These are phyloP conservation scores for Polymixis lichenea DNA, from an alignment of 2,888 invertebrate species.

Conservation along the genomic window DNA sequence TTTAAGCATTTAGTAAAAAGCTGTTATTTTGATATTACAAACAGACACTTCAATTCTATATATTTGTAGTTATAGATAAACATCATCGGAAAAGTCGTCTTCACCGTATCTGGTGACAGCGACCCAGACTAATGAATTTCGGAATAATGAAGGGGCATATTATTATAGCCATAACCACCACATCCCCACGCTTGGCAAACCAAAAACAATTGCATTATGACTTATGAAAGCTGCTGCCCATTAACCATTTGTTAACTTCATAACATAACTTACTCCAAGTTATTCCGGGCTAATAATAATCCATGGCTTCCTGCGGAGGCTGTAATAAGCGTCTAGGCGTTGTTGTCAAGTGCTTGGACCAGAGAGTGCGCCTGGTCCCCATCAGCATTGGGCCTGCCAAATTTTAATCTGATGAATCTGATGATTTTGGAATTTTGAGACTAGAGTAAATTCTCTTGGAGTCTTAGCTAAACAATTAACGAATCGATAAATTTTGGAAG, in stretches of 20 bases:
- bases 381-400: conserved; percentile 58
- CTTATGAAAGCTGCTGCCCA: conserved; percentile 19
- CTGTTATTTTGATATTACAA: too few relatives aligned
- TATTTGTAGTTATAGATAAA: not conserved
- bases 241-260: conserved; percentile 19
- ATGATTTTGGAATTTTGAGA: conserved; percentile 31
- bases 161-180: not conserved
- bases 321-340: conserved; percentile 56
- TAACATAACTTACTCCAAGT: conserved; percentile 51
- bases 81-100: not conserved
- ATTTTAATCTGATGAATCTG: conserved; percentile 57
- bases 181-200: conserved; percentile 11
- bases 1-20: too few relatives aligned
- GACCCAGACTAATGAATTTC: too few relatives aligned
- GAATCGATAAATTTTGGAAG: not conserved
- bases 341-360: conserved; percentile 57
- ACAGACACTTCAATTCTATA: too few relatives aligned
- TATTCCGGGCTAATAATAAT: conserved; percentile 46
- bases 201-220: conserved; percentile 1
- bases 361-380: conserved; percentile 51
- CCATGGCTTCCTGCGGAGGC: conserved; percentile 52
- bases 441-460: not conserved
- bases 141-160: not conserved
- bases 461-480: not conserved
- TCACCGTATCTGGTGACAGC: not conserved